These are phyloP conservation scores for Zaprionus inermis DNA, from an alignment of 1,140 invertebrate genomes.

Conservation along the genomic window DNA sequence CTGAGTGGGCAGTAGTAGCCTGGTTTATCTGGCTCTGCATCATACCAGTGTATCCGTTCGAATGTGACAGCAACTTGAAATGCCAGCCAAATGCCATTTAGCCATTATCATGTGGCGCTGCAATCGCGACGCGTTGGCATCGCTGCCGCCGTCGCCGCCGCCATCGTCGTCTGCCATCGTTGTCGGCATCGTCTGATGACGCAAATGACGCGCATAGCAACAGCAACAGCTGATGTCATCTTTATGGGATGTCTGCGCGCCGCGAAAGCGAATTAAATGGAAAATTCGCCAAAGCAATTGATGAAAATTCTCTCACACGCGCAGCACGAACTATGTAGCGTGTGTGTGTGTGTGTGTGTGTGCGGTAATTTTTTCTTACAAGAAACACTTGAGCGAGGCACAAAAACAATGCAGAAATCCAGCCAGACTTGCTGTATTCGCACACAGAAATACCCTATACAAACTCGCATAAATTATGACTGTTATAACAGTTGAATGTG, in stretches of 20 bases:
- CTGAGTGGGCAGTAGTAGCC: neutral
- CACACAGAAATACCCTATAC: conserved; percentile 9
- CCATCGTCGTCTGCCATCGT: neutral
- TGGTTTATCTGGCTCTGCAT: neutral
- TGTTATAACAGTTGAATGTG: neutral
- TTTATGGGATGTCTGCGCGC: conserved; percentile 36
- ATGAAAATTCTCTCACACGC: conserved; percentile 76
- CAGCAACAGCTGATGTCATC: conserved; percentile 72
- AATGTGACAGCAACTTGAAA: conserved; percentile 12
- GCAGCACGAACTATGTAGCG: conserved; percentile 21
- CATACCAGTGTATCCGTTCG: conserved; percentile 6
- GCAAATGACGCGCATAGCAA: conserved; percentile 51
- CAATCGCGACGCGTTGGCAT: conserved; percentile 20
- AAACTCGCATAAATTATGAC: neutral
- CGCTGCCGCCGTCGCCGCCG: neutral
- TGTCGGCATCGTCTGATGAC: conserved; percentile 39
- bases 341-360: conserved; percentile 14
- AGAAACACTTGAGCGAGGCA: conserved; percentile 61
- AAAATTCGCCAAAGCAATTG: conserved; percentile 70
- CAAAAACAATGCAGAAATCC: conserved; percentile 40
- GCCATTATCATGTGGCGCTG: conserved; percentile 31
- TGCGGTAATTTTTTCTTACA: conserved; percentile 36
- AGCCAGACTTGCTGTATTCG: neutral
- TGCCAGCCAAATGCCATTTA: conserved; percentile 27
- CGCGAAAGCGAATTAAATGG: conserved; percentile 66